These are phyloP conservation scores for Lasiurus borealis DNA, from an alignment of 2,113 vertebrate genomes.

Conservation along the genomic window DNA sequence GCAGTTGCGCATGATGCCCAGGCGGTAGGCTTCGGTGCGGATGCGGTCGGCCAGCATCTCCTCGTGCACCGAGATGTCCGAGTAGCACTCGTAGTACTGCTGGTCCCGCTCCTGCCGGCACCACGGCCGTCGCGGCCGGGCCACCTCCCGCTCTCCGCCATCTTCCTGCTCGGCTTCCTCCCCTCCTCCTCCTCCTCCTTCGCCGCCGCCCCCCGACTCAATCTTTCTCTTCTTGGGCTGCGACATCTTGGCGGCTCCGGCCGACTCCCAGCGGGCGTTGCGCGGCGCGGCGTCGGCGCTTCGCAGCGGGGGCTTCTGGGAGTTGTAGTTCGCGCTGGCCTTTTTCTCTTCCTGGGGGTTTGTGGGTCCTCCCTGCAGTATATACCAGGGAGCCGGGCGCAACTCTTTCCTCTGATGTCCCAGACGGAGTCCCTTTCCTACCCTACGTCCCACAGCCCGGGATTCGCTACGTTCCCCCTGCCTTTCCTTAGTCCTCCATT, in stretches of 20 bases:
- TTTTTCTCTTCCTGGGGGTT: neutral
- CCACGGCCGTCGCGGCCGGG: slow-evolving; percentile 69
- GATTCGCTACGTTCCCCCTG: accelerated
- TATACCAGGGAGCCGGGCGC: accelerated
- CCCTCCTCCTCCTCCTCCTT: neutral
- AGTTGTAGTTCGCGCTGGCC: slow-evolving; percentile 84
- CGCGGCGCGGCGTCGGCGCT: slow-evolving; percentile 63
- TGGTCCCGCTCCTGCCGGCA: slow-evolving; percentile 88
- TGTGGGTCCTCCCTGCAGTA: no score
- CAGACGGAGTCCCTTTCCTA: accelerated
- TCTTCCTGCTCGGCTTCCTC: slow-evolving; percentile 59
- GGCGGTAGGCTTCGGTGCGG: slow-evolving; percentile 91
- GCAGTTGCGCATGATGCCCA: slow-evolving; percentile 89
- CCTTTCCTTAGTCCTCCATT: no score
- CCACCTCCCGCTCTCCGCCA: slow-evolving; percentile 78
- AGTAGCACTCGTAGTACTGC: slow-evolving; percentile 93
- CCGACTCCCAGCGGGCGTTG: slow-evolving; percentile 62
- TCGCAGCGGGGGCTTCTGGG: slow-evolving; percentile 81
- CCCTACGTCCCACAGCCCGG: accelerated
- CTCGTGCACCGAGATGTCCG: slow-evolving; percentile 93
- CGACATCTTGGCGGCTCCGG: slow-evolving; percentile 87
- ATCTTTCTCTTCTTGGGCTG: slow-evolving; percentile 84
- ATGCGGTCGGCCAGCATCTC: slow-evolving; percentile 94
- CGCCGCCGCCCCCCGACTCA: slow-evolving; percentile 66
- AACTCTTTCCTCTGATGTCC: accelerated